Percentiles rank a stretch among this genome's conserved stretches.
Conservation (phyloP, 2,113 vertebrate genomes). For the Artemisiospiza belli region DNA sequence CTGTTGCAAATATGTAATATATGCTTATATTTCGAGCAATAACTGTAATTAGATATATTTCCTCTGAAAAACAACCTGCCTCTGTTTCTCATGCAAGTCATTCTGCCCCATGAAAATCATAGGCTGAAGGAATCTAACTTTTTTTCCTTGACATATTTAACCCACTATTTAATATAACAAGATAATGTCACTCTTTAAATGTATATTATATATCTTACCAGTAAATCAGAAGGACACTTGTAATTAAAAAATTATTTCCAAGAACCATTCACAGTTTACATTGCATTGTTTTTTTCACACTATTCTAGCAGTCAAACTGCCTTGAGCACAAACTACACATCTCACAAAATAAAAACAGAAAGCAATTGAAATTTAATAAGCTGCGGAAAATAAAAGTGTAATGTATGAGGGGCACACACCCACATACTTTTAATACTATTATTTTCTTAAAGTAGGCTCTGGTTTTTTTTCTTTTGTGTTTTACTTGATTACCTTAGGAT, state of each 20-base stretch:
- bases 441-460: neutral
- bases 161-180: neutral
- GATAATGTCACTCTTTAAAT: neutral
- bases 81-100: neutral
- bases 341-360: slow-evolving; percentile 25
- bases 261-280: slow-evolving; percentile 38
- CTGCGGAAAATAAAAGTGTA: neutral
- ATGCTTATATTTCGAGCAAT: neutral
- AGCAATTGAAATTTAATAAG: neutral
- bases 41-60: neutral
- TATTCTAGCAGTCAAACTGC: neutral
- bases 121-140: neutral
- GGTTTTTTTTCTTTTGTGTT: neutral
- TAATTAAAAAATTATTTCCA: slow-evolving; percentile 53
- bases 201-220: neutral
- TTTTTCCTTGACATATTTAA: slow-evolving; percentile 2
- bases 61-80: neutral
- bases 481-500: neutral
- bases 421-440: neutral
- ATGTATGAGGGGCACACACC: neutral
- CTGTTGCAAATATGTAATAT: neutral
- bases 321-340: neutral
- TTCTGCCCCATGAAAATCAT: neutral
- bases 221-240: neutral
- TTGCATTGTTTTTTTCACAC: neutral